Evolutionary conservation across 2,113 vertebrate genomes (phyloP).

Genomic region (Falcunculus frontatus): DNA sequence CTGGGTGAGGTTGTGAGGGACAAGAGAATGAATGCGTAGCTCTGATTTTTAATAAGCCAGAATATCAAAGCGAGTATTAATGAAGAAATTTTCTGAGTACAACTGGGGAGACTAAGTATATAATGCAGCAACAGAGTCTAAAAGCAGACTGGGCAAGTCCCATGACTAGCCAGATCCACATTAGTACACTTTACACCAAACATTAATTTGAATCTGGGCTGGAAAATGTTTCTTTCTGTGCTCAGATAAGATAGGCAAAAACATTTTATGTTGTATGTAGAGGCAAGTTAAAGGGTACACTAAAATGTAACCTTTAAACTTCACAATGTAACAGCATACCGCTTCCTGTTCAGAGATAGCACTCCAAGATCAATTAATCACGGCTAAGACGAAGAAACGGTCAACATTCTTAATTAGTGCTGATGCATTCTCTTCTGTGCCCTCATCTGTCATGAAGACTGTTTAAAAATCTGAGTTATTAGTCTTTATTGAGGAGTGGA

Average conservation of each 20-base stretch:
- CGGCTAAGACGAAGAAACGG: constrained; percentile 73
- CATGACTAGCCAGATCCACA: not conserved
- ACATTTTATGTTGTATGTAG: constrained; percentile 45
- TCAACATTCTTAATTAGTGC: constrained; percentile 83
- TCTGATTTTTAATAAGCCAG: not conserved
- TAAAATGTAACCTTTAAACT: constrained; percentile 87
- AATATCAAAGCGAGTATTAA: not conserved
- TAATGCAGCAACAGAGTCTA: not conserved
- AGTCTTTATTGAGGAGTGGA: constrained; percentile 85
- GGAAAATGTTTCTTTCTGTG: constrained; percentile 14
- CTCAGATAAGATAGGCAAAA: constrained; percentile 51
- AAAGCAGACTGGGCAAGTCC: not conserved
- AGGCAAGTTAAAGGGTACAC: constrained; percentile 78
- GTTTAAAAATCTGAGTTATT: constrained; percentile 95
- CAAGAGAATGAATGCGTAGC: not conserved
- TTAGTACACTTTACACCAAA: not conserved
- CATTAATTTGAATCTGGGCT: not conserved
- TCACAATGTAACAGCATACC: constrained; percentile 78
- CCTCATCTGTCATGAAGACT: constrained; percentile 86
- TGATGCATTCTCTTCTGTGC: constrained; percentile 78
- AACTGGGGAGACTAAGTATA: not conserved
- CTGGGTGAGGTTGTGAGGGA: not conserved
- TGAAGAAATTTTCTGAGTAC: not conserved
- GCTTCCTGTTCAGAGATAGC: constrained; percentile 85
- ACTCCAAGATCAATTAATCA: constrained; percentile 85